Base-by-base conservation (phyloP, 2,888 invertebrate genomes). In the Chloromyia formosa region DNA sequence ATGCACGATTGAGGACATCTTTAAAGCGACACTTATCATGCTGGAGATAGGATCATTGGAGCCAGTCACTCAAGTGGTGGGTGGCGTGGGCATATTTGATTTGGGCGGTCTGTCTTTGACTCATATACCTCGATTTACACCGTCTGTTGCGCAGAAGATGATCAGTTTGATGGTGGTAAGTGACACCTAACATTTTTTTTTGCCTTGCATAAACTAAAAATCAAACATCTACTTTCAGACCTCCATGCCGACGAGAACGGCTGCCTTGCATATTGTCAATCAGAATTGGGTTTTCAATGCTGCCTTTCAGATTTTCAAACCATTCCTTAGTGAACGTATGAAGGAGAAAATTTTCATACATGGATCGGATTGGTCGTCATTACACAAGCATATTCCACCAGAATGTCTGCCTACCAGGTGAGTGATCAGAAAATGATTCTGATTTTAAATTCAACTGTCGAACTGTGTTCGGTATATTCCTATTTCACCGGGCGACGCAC, bases 261-360 rank as follows among this genome's bases (percentile, higher is more conserved):
- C 91, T 78, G 91, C 93, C 0, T 89, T 94, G 74, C 94, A 94
- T 84, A 88, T 94, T 69, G 88, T 94, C 45, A 91, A 93, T 82
- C 92, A 94, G 82, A 92, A 93, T 0, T 94, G 94, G 93, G 84
- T 93, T 7, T 94, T 94, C 82, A 93, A 93, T 83, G 90, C 92
- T 77, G 90, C 92, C 69, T 93, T 91, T 83, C 90, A 89, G 78
- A 89, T 94, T 18, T 94, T 94, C 84, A 93, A 92, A 80, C 94
- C 94, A 0, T 86, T 94, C 23, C 85, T 94, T 23, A 91, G 90
- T 80, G 84, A 89, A 0, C 82, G 87, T 40, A 94, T 93, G 93
- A 88, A 88, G 12, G 88, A 90, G 20, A 87, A 86, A 56, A 82
- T 88, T 5, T 87, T 83, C 78, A 80, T 85, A 49, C 94, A 94